These are phyloP conservation scores for Helicoverpa armigera DNA, from an alignment of 1,140 invertebrate species.

Conservation along the genomic window DNA sequence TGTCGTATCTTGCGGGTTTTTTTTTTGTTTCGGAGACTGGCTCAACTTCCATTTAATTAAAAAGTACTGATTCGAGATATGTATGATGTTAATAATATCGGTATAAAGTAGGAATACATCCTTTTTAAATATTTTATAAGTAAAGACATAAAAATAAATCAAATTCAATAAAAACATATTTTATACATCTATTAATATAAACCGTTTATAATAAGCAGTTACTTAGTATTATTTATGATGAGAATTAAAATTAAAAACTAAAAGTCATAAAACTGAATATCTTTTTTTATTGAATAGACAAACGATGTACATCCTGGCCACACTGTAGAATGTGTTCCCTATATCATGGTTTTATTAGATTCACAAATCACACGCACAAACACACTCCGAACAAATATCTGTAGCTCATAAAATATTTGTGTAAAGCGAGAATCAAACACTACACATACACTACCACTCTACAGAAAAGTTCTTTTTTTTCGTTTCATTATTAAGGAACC, in stretches of 20 bases:
- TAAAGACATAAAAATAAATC: too few species aligned
- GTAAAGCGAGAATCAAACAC: slow-evolving; percentile 32
- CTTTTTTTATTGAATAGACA: neutral
- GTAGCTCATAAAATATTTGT: slow-evolving; percentile 31
- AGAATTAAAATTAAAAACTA: too few species aligned
- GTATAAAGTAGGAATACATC: too few species aligned
- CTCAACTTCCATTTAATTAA: too few species aligned
- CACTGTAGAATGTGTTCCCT: neutral
- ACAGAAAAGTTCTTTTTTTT: slow-evolving; percentile 6
- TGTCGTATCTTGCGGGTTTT: too few species aligned
- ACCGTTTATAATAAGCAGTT: too few species aligned
- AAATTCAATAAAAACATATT: too few species aligned
- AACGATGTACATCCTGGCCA: neutral
- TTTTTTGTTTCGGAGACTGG: too few species aligned
- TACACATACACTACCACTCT: slow-evolving; percentile 1
- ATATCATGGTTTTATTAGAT: neutral
- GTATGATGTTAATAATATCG: too few species aligned
- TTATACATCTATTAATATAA: too few species aligned
- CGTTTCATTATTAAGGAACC: slow-evolving; percentile 19
- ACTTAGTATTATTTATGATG: too few species aligned
- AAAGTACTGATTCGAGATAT: neutral
- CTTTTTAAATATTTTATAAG: too few species aligned
- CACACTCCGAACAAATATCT: slow-evolving; percentile 17
- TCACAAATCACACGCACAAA: slow-evolving; percentile 27
- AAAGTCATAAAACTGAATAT: neutral